Evolutionary conservation across 1,140 invertebrate genomes (phyloP).

Genomic region (Drepana arcuata): DNA sequence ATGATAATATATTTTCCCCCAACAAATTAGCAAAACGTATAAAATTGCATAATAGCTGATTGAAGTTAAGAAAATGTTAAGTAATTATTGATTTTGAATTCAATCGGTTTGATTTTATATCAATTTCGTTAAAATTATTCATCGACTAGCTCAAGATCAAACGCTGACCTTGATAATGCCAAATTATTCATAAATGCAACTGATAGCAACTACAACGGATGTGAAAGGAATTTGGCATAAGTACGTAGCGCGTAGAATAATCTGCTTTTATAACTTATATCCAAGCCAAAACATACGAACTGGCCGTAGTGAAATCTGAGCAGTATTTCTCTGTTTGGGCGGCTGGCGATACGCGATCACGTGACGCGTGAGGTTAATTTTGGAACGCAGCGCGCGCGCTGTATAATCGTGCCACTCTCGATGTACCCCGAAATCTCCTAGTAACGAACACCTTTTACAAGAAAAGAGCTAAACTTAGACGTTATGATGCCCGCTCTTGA

Average conservation of each 20-base stretch:
- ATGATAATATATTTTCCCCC: too few relatives aligned
- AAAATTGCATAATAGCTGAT: too few relatives aligned
- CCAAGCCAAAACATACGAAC: conserved; percentile 19
- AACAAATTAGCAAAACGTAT: too few relatives aligned
- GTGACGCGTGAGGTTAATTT: conserved; percentile 57
- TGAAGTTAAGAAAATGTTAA: too few relatives aligned
- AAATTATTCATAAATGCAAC: conserved; percentile 20
- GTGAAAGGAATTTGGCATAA: conserved; percentile 2
- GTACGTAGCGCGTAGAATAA: conserved; percentile 2
- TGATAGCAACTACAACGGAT: conserved; percentile 2
- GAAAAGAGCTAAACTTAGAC: conserved; percentile 54
- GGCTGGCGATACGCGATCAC: conserved; percentile 54
- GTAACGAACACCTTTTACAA: conserved; percentile 59
- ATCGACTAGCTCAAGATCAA: conserved; percentile 25
- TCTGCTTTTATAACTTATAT: too few relatives aligned
- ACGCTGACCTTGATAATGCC: conserved; percentile 36
- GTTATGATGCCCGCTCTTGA: conserved; percentile 22
- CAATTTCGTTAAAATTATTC: too few relatives aligned
- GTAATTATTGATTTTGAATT: too few relatives aligned
- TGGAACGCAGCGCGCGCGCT: conserved; percentile 54
- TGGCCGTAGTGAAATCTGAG: conserved; percentile 59
- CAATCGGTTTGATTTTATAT: too few relatives aligned
- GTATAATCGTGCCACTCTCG: conserved; percentile 27
- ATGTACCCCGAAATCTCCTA: conserved; percentile 36
- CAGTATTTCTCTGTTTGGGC: conserved; percentile 68